A percentile compares a stretch with the other conserved stretches of the same genome.
Evolutionary conservation across 2,888 invertebrate species (phyloP).

Genomic region (Metopia argyrocephala): DNA sequence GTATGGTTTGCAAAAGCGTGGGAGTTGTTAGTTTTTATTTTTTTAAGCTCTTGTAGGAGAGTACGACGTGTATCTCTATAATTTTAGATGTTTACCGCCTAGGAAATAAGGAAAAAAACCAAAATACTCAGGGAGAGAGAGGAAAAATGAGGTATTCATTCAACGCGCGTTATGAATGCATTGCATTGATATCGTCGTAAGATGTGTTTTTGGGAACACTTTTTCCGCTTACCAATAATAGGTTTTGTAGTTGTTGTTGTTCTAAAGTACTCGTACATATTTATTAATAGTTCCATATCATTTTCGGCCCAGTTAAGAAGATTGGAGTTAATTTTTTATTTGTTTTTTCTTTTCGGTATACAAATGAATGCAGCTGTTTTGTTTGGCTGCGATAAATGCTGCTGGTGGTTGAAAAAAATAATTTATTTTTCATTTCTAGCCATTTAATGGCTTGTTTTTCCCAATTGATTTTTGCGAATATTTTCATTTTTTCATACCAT

Average conservation of each 20-base stretch:
- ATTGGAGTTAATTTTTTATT: not conserved
- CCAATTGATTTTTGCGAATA: conserved; percentile 16
- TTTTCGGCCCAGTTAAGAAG: conserved; percentile 19
- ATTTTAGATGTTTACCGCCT: conserved; percentile 54
- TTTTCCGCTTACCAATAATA: not conserved
- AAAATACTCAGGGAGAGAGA: not conserved
- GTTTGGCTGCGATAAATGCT: not conserved
- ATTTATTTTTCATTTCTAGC: not conserved
- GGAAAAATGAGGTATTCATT: not conserved
- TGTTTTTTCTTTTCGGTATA: not conserved
- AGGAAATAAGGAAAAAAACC: conserved; percentile 7
- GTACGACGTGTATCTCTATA: conserved; percentile 4
- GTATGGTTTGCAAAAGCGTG: conserved; percentile 39
- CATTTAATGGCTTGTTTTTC: conserved; percentile 39
- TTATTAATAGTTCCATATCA: conserved; percentile 48
- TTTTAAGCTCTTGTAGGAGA: conserved; percentile 14
- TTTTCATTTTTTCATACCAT: conserved; percentile 17
- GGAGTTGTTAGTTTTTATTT: conserved; percentile 53
- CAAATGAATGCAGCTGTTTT: conserved; percentile 27
- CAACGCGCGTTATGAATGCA: not conserved
- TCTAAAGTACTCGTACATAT: conserved; percentile 33
- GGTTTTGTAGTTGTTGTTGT: not conserved
- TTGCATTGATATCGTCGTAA: not conserved
- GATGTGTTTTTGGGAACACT: conserved; percentile 16
- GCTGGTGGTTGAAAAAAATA: not conserved